Conservation (phyloP, 2,113 vertebrate species). For the Halcyon senegalensis region DNA sequence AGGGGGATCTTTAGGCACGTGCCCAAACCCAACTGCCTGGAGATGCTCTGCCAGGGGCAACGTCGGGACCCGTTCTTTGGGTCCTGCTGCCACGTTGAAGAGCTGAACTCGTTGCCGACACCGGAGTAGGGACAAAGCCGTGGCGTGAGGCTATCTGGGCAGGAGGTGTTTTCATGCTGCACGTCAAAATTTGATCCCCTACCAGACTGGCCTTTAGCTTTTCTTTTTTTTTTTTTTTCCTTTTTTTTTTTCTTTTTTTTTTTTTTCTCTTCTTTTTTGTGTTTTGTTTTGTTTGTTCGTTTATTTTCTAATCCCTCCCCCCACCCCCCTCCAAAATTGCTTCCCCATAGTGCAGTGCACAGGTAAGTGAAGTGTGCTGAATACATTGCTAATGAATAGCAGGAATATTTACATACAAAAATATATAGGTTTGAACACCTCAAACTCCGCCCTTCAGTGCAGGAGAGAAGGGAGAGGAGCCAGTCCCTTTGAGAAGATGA, state of each 20-base stretch:
- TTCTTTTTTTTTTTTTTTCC: not conserved
- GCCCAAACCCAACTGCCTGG: not conserved
- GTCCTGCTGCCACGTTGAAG: accelerated
- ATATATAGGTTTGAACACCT: conserved; percentile 18
- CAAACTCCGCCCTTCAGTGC: conserved; percentile 23
- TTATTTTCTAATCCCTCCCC: not conserved
- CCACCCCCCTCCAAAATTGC: not conserved
- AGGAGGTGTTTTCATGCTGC: not conserved
- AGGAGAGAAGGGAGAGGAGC: conserved; percentile 24
- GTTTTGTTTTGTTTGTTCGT: accelerated
- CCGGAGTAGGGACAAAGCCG: not conserved
- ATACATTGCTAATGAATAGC: conserved; percentile 9
- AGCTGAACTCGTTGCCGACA: not conserved
- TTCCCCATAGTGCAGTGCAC: conserved; percentile 49
- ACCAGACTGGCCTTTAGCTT: not conserved
- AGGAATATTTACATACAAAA: conserved; percentile 68
- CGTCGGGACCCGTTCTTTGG: accelerated
- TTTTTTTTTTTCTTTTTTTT: not conserved
- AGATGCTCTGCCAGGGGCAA: not conserved
- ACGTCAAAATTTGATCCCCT: not conserved
- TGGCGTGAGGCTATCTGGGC: not conserved
- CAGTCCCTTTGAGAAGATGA: not conserved
- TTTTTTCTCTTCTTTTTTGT: not conserved
- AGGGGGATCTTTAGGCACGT: conserved; percentile 6
- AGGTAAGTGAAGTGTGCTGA: conserved; percentile 10